These are phyloP conservation scores for Drosophila arawakana DNA, from an alignment of 1,140 invertebrate species.

Conservation along the genomic window DNA sequence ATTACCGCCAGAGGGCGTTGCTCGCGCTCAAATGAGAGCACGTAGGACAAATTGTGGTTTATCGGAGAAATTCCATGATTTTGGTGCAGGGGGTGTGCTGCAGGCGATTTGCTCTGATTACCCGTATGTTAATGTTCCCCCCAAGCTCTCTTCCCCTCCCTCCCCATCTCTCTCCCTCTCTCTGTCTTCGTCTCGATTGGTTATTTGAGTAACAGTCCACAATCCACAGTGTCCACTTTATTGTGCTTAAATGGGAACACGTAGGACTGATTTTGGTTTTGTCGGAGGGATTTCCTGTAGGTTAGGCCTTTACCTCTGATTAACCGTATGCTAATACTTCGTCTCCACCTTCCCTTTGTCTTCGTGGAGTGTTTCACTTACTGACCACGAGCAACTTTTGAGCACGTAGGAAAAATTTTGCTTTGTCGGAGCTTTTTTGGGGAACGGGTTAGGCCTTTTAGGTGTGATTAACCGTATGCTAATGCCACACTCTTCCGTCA, in stretches of 20 bases:
- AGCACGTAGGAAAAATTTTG: too few relatives aligned
- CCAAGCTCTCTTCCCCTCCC: neutral
- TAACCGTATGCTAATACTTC: neutral
- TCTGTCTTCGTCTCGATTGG: neutral
- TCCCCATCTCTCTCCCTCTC: neutral
- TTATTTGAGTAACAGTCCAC: neutral
- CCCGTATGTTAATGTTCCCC: constrained; percentile 19
- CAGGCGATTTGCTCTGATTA: neutral
- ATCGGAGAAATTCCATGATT: neutral
- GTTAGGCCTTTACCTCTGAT: neutral
- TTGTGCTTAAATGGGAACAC: neutral
- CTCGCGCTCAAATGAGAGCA: constrained; percentile 22
- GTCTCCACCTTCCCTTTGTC: too few relatives aligned
- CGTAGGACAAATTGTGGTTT: constrained; percentile 18
- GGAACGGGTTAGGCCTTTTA: too few relatives aligned
- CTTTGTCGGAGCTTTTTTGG: too few relatives aligned
- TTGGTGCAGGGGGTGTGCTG: too few relatives aligned
- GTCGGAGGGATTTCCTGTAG: neutral
- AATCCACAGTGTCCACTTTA: neutral
- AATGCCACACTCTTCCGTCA: too few relatives aligned
- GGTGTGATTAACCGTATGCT: too few relatives aligned
- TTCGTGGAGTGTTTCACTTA: neutral
- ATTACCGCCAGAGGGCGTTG: constrained; percentile 20
- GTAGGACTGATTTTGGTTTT: neutral
- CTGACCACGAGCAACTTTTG: too few relatives aligned